A percentile compares a stretch with the other conserved stretches of the same genome.
These are phyloP conservation scores for Adoxophyes honmai DNA, from an alignment of 1,140 invertebrate genomes.

Conservation along the genomic window DNA sequence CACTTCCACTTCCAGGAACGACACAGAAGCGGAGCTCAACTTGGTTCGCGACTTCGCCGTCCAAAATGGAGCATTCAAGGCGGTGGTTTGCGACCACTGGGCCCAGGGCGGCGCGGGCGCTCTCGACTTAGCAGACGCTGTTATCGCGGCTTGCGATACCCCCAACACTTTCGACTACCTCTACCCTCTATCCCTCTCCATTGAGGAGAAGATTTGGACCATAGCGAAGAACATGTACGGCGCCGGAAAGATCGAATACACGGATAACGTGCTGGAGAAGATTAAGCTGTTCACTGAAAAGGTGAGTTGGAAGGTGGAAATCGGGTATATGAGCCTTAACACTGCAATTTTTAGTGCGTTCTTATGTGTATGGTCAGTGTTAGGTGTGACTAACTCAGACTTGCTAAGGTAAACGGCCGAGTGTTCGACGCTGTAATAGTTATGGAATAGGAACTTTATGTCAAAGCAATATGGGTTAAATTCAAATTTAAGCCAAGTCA, in stretches of 20 bases:
- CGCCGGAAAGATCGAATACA: constrained; percentile 90
- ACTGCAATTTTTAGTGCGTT: too few species aligned
- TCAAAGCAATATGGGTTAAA: too few species aligned
- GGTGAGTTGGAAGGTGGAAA: constrained; percentile 48
- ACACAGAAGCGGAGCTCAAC: constrained; percentile 91
- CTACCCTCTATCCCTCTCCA: constrained; percentile 87
- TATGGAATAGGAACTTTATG: too few species aligned
- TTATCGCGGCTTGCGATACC: constrained; percentile 86
- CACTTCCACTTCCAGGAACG: constrained; percentile 80
- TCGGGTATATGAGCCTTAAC: too few species aligned
- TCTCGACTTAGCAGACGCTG: constrained; percentile 89
- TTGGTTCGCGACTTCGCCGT: constrained; percentile 86
- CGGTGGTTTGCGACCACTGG: constrained; percentile 95
- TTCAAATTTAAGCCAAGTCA: too few species aligned
- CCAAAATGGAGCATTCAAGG: constrained; percentile 89
- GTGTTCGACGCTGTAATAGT: too few species aligned
- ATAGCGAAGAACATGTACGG: constrained; percentile 98
- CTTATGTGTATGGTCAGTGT: too few species aligned
- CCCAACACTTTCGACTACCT: constrained; percentile 85
- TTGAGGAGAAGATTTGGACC: constrained; percentile 92
- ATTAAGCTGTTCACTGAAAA: constrained; percentile 82
- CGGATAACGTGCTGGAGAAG: constrained; percentile 81
- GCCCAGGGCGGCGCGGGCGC: constrained; percentile 94
- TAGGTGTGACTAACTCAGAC: too few species aligned
- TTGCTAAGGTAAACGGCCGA: too few species aligned